Conservation (phyloP, 1,140 invertebrate genomes). For the Drosophila pseudoobscura region DNA sequence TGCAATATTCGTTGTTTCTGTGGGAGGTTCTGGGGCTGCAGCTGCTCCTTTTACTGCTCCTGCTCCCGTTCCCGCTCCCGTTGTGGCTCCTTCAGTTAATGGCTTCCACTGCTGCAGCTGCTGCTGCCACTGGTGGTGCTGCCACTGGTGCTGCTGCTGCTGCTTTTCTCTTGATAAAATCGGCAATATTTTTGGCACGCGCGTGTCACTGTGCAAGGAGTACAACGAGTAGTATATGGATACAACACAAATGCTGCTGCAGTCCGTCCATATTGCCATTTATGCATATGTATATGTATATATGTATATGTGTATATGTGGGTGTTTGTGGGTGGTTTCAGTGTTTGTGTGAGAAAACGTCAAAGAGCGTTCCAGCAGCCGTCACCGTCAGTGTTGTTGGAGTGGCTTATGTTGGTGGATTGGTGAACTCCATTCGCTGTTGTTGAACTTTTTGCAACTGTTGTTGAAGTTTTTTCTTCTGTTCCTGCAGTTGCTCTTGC, state of each 20-base stretch:
- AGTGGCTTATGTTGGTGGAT: conserved; percentile 43
- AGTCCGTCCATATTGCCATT: conserved; percentile 75
- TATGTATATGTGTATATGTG: not conserved
- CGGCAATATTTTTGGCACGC: conserved; percentile 74
- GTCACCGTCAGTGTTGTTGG: not conserved
- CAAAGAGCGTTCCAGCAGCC: conserved; percentile 25
- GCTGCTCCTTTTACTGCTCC: conserved; percentile 17
- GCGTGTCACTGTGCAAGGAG: conserved; percentile 58
- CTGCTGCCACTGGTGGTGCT: conserved; percentile 23
- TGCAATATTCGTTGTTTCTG: conserved; percentile 57
- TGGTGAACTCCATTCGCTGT: conserved; percentile 32
- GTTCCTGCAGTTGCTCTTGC: not conserved
- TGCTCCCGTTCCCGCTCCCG: conserved; percentile 2
- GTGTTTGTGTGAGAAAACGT: conserved; percentile 29
- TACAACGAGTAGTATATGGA: conserved; percentile 12
- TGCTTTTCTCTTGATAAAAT: conserved; percentile 66
- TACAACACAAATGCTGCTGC: conserved; percentile 55
- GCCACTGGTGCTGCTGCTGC: conserved; percentile 28
- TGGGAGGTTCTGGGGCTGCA: conserved; percentile 3
- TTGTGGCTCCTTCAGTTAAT: conserved; percentile 38
- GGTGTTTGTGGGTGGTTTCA: not conserved
- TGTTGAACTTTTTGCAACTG: conserved; percentile 19
- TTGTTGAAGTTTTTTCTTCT: not conserved
- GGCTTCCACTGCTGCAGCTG: conserved; percentile 22
- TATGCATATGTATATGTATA: conserved; percentile 63